Percentiles rank a stretch among this genome's conserved stretches.
These are phyloP conservation scores for Chrysocyon brachyurus DNA, from an alignment of 2,797 vertebrate species.

Conservation along the genomic window DNA sequence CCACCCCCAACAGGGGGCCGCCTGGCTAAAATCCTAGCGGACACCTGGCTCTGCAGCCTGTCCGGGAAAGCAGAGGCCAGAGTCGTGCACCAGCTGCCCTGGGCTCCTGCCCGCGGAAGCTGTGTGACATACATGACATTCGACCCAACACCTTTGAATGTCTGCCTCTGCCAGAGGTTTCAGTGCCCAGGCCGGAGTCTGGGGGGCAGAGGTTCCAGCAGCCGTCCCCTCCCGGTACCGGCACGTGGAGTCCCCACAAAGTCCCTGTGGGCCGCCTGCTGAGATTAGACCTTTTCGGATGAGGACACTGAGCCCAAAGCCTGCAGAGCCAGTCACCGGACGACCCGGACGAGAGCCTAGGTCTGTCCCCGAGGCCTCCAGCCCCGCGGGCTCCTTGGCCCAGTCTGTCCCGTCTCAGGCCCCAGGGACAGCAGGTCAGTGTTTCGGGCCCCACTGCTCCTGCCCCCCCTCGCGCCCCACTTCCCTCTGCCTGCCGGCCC, in stretches of 20 bases:
- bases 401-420: too few species aligned
- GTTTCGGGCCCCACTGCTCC: not conserved
- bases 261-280: not conserved
- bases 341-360: not conserved
- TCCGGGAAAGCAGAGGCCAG: not conserved
- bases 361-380: not conserved
- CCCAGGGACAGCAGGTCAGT: not conserved
- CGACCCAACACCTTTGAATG: not conserved
- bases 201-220: fast-evolving
- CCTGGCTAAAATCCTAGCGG: not conserved
- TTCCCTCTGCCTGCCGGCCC: too few species aligned
- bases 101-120: not conserved
- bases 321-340: not conserved
- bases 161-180: not conserved
- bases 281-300: not conserved
- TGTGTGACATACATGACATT: too few species aligned
- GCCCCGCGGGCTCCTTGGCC: not conserved
- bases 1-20: fast-evolving
- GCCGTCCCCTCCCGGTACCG: not conserved
- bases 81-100: not conserved
- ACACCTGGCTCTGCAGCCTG: not conserved
- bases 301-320: not conserved
- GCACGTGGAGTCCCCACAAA: not conserved
- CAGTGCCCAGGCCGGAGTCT: fast-evolving
- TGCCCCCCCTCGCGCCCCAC: fast-evolving